Evolutionary conservation across 2,888 invertebrate species (phyloP).

Genomic region (Celastrina argiolus): DNA sequence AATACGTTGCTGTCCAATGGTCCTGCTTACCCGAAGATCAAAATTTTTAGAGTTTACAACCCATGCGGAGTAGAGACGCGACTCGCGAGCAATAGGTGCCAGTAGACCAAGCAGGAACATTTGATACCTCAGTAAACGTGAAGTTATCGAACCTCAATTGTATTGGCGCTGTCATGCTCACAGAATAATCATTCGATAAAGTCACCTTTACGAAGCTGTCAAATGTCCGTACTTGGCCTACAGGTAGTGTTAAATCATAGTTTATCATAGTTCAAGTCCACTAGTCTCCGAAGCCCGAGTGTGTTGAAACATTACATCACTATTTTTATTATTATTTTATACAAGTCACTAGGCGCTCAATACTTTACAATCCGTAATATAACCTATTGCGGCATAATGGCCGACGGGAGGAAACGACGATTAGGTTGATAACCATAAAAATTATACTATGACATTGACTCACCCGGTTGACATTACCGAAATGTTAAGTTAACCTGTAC

Average conservation of each 20-base stretch:
- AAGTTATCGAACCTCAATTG: too few relatives aligned
- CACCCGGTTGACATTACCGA: background rate
- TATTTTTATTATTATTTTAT: constrained; percentile 2
- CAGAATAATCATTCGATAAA: too few relatives aligned
- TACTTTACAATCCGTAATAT: background rate
- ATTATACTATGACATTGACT: background rate
- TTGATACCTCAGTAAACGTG: too few relatives aligned
- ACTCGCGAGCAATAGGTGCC: too few relatives aligned
- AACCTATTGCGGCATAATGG: constrained; percentile 7
- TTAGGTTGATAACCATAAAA: background rate
- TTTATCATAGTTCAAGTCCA: constrained; percentile 13
- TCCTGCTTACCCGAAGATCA: too few relatives aligned
- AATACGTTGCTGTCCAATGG: too few relatives aligned
- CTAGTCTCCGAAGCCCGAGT: background rate
- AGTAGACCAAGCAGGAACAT: too few relatives aligned
- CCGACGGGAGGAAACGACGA: constrained; percentile 8
- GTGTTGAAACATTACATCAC: constrained; percentile 1
- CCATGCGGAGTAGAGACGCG: too few relatives aligned
- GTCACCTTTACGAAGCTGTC: too few relatives aligned
- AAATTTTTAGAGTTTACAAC: too few relatives aligned
- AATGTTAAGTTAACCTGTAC: background rate
- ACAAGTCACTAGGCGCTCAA: background rate
- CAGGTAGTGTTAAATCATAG: background rate
- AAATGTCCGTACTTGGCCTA: too few relatives aligned
- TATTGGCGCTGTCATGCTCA: too few relatives aligned